These are phyloP conservation scores for Gracilinanus agilis DNA, from an alignment of 2,113 vertebrate genomes.

Conservation along the genomic window DNA sequence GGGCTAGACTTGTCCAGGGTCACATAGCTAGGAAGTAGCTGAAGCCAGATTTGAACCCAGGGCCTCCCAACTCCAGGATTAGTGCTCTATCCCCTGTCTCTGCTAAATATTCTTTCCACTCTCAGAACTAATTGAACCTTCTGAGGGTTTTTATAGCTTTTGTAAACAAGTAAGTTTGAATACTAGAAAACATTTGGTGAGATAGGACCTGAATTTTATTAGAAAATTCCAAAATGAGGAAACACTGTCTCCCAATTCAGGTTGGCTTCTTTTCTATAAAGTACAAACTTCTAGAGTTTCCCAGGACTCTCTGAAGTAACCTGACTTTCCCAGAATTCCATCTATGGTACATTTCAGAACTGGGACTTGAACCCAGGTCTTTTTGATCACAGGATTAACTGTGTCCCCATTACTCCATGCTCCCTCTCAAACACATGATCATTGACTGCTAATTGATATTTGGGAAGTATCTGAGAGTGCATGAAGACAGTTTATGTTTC, in stretches of 20 bases:
- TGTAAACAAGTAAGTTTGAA: not conserved
- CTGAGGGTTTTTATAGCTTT: not conserved
- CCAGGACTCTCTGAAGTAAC: not conserved
- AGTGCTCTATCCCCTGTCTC: too few species aligned
- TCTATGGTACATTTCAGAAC: not conserved
- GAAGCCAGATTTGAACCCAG: too few species aligned
- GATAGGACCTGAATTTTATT: not conserved
- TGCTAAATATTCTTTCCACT: not conserved
- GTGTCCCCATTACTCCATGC: not conserved
- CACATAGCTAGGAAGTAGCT: too few species aligned
- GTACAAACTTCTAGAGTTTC: not conserved
- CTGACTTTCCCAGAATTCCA: not conserved
- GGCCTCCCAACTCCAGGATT: too few species aligned
- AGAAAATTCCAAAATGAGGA: not conserved
- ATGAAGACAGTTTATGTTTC: not conserved
- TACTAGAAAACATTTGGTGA: not conserved
- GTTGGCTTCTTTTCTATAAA: not conserved
- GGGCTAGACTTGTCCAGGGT: too few species aligned
- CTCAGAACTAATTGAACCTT: not conserved
- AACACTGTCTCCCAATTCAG: not conserved
- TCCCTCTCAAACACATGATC: not conserved
- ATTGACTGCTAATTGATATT: not conserved
- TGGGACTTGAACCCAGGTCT: not conserved
- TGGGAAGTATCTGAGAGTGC: not conserved
- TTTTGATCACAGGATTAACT: not conserved